These are phyloP conservation scores for Alouatta palliata DNA, from an alignment of 2,113 vertebrate species.

Conservation along the genomic window DNA sequence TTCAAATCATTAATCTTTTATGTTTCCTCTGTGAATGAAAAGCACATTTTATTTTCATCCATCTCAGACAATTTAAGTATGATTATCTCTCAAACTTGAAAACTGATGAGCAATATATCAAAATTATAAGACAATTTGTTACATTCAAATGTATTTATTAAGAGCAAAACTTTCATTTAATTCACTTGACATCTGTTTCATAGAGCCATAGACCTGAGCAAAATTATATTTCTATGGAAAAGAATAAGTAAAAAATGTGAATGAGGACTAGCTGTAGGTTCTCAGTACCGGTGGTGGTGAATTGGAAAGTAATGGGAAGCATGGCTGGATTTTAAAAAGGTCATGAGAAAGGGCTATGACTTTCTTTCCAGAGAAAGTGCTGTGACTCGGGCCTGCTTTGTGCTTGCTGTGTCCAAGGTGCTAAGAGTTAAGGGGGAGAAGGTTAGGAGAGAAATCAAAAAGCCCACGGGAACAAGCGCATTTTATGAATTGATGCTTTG, in stretches of 20 bases:
- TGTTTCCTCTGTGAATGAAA: neutral
- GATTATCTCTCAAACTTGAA: neutral
- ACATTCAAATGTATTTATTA: neutral
- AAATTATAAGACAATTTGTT: neutral
- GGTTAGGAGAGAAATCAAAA: neutral
- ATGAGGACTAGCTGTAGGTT: neutral
- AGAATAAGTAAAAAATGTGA: neutral
- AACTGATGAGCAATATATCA: neutral
- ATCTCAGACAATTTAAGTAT: neutral
- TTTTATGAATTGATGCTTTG: neutral
- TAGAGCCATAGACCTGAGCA: neutral
- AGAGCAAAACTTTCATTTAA: neutral
- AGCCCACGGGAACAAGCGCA: neutral
- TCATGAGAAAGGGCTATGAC: too few species aligned
- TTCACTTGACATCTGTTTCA: neutral
- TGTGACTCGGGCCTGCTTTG: fast-evolving
- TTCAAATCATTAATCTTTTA: neutral
- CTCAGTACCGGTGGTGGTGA: neutral
- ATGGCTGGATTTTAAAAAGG: neutral
- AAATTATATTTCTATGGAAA: neutral
- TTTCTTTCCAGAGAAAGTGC: neutral
- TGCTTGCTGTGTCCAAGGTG: neutral
- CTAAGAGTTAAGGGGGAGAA: too few species aligned
- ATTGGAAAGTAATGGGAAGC: neutral
- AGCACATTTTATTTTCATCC: neutral